Percentiles rank a stretch among this genome's conserved stretches.
phyloP scores from a whole-genome alignment of 2,113 vertebrate species.

The Chaetura pelagica region DNA sequence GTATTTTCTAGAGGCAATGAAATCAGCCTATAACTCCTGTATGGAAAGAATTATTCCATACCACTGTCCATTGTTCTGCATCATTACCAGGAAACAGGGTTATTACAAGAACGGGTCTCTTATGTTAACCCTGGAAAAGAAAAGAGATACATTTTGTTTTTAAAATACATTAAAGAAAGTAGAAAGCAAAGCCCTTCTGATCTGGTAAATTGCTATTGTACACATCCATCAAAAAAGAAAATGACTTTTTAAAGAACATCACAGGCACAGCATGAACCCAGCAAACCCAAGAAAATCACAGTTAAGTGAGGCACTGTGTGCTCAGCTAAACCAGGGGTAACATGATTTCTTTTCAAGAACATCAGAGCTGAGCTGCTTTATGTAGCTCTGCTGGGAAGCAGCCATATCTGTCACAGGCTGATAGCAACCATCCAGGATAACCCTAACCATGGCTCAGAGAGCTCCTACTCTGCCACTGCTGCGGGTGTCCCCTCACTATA shows the following conservation, averaged over 20 bases:
- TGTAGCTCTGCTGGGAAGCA: not conserved
- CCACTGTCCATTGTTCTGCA: constrained; percentile 22
- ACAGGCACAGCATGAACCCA: not conserved
- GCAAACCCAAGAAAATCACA: not conserved
- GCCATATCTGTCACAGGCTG: not conserved
- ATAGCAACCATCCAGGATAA: not conserved
- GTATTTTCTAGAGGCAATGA: constrained; percentile 30
- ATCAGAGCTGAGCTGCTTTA: not conserved
- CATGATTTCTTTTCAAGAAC: not conserved
- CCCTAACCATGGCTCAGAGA: not conserved
- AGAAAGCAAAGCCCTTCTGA: not conserved
- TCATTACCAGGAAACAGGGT: constrained; percentile 30
- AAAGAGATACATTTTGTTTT: not conserved
- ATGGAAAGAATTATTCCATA: constrained; percentile 56
- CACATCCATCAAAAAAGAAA: not conserved
- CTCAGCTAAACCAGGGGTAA: not conserved
- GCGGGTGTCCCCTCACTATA: accelerated
- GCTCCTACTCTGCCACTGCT: not conserved
- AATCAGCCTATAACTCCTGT: constrained; percentile 28
- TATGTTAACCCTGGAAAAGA: not conserved
- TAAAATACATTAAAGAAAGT: not conserved
- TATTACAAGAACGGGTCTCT: not conserved
- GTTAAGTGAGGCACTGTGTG: not conserved
- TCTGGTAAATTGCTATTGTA: not conserved
- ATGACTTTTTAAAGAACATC: not conserved